A percentile compares a stretch with the other conserved stretches of the same genome.
Evolutionary conservation across 2,888 invertebrate genomes (phyloP).

Genomic region (Eilema depressum): DNA sequence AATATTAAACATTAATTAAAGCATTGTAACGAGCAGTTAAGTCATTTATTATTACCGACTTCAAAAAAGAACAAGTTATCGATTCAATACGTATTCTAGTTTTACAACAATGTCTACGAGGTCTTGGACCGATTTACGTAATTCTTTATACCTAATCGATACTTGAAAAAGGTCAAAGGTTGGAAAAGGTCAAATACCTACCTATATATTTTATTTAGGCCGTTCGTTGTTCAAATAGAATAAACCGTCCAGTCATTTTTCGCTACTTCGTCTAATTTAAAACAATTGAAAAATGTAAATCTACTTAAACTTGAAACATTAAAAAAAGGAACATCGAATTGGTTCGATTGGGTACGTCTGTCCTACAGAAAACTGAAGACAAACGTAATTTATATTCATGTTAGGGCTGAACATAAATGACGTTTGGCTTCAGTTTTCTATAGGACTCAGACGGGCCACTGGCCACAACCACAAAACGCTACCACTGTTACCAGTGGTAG

Average conservation of each 20-base stretch:
- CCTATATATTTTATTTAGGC: not conserved
- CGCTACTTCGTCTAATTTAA: not conserved
- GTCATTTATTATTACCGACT: not conserved
- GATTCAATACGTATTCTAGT: constrained; percentile 3
- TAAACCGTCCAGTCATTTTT: not conserved
- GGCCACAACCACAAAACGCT: too few relatives aligned
- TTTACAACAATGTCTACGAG: not conserved
- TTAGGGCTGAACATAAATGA: too few relatives aligned
- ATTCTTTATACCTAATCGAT: constrained; percentile 2
- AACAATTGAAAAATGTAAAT: not conserved
- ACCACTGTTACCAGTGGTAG: too few relatives aligned
- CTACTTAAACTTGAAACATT: too few relatives aligned
- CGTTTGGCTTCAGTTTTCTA: too few relatives aligned
- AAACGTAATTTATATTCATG: not conserved
- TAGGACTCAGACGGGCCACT: too few relatives aligned
- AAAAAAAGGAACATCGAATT: not conserved
- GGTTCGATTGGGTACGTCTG: not conserved
- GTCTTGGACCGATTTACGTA: constrained; percentile 1
- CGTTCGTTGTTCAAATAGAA: not conserved
- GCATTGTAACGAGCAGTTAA: constrained; percentile 1
- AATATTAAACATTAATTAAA: constrained; percentile 1
- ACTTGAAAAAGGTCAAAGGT: not conserved
- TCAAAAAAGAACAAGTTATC: not conserved
- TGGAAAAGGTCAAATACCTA: not conserved
- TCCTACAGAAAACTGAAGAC: not conserved